Base-by-base conservation (phyloP, 2,888 invertebrate genomes). In the Ophion ellenae region DNA sequence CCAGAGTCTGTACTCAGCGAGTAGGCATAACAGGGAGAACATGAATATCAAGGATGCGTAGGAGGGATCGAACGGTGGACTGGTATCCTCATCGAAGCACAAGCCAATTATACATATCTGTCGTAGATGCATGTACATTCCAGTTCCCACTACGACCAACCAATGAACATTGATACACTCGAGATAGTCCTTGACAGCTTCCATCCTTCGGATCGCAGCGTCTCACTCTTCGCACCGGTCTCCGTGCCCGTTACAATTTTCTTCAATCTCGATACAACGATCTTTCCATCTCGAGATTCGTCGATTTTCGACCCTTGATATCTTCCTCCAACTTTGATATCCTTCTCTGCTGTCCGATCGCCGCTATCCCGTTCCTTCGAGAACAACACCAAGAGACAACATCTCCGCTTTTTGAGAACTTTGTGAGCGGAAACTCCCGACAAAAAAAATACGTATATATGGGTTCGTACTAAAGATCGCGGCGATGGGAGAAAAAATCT, bases 1-100 rank as follows among this genome's bases (percentile, higher is more conserved):
- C 94, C 94, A 94, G 4, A 94, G 90, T 88, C 89, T 92, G 81
- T 94, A 94, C 69, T 94, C 94, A 3, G 94, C 94, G 32, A 94
- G 82, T 1, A 94, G 87, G 47, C 93, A 94, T 9, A 94, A 87
- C 36, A 91, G 91, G 5, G 94, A 93, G 74, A 94, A 91, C 2
- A 92, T 88, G 83, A 94, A 94, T 57, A 94, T 88, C 5, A 91
- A 86, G 1, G 94, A 93, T 0, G 94, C 91, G 53, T 92, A 93
- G 2, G 93, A 92, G 0, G 93, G 90, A 88, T 93, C 92, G 64
- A 93, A 93, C 0, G 91, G 88, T 45, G 89, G 83, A 61, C 63
- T 81, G 24, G 57, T 84, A 2, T 88, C 89, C 0, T 92, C 91
- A 24, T 91, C 91, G 78, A 92, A 91, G 75, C 93, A 93, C 20